Evolutionary conservation across 2,797 vertebrate genomes (phyloP), one percentile per base, ranked within the genome.

Genomic region (Poeciliopsis gracilis): DNA sequence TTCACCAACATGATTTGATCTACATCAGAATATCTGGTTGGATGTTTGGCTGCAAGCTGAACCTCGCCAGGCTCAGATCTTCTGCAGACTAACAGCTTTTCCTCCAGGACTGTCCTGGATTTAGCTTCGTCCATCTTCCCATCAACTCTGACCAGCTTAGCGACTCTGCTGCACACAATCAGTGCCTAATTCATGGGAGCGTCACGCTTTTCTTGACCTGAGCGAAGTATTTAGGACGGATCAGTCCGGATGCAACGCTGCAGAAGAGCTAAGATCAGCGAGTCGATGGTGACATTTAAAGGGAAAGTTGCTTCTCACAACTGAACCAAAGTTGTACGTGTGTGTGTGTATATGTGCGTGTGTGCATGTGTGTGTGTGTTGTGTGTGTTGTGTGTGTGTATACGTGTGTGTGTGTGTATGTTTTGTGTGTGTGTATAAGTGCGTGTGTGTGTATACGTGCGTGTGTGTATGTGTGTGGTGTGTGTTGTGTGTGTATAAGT

Each of bases 281-380:
- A 23, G 74, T 79, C 71, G 76, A 76, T 82, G 84, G 83, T 77
- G 73, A n/a, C 71, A 80, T 49, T 33, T 79, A 67, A 83, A 80
- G 76, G 76, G 55, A 88, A 82, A 88, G 74, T 80, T 73, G 78
- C 77, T 73, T 63, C 74, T 82, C 83, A 43, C 41, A 43, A 43
- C 41, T 43, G 41, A 43, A 43, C 9, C 41, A 43, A 43, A 9
- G 41, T 43, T 43, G 9, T 43, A 1, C n/a, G 23, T 63, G n/a
- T 28, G 25, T 12, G 11, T 57, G 53, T 85, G 5, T 38, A 6
- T 38, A 5, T 38, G 5, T 38, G 6, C 1, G 38, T 38, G 38
- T 38, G 5, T 38, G 5, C 2, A 2, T 33, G 33, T 10, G 41
- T n/a, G 11, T 57, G 53, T 85, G 5, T 38, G 38, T 36, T 38